These are phyloP conservation scores for Rhagoletis pomonella DNA, from an alignment of 1,140 invertebrate species.

Conservation along the genomic window DNA sequence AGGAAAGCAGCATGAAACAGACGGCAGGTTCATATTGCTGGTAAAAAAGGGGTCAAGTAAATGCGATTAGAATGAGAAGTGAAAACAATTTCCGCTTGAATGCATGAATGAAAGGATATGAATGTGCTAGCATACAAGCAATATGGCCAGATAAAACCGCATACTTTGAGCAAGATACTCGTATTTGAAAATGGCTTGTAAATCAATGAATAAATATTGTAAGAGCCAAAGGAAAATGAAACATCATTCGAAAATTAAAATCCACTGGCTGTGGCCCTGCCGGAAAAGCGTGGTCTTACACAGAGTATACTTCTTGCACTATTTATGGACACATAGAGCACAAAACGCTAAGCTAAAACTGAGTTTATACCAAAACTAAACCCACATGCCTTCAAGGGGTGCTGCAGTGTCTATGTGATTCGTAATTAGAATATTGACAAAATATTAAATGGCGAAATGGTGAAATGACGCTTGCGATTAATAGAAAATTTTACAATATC, in stretches of 20 bases:
- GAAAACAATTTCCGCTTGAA: slow-evolving; percentile 71
- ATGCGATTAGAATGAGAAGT: slow-evolving; percentile 73
- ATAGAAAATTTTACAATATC: too few species aligned
- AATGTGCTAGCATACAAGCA: neutral
- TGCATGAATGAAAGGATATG: slow-evolving; percentile 6
- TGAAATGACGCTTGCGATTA: too few species aligned
- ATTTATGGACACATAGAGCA: too few species aligned
- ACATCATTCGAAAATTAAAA: neutral
- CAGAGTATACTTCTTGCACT: too few species aligned
- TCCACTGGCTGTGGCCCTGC: too few species aligned
- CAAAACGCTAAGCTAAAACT: too few species aligned
- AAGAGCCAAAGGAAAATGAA: neutral
- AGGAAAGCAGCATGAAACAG: slow-evolving; percentile 61
- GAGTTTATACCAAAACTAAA: too few species aligned
- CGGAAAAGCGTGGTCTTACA: too few species aligned
- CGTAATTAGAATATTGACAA: too few species aligned
- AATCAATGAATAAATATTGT: neutral
- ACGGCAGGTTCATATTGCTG: slow-evolving; percentile 61
- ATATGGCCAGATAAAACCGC: neutral
- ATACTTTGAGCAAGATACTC: neutral
- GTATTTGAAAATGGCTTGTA: neutral
- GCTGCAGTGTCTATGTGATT: too few species aligned
- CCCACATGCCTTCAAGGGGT: too few species aligned
- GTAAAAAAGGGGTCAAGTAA: slow-evolving; percentile 58
- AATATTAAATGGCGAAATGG: too few species aligned